These are phyloP conservation scores for Hoplostethus atlanticus DNA, from an alignment of 2,797 vertebrate genomes.

Conservation along the genomic window DNA sequence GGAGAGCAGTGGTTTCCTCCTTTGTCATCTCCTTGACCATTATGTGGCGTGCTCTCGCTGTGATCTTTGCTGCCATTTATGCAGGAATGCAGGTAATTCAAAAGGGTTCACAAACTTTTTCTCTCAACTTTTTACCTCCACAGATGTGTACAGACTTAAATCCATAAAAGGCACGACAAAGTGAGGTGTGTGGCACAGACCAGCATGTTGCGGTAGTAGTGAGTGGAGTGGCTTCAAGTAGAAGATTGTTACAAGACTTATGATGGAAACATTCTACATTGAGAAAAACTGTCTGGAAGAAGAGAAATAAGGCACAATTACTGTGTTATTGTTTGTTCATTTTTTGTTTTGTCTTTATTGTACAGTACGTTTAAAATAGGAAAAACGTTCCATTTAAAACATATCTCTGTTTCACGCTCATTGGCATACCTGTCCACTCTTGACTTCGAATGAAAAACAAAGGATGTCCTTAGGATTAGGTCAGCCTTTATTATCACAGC, in stretches of 20 bases:
- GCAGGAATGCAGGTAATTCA: too few relatives aligned
- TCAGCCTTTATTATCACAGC: conserved; percentile 42
- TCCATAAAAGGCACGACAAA: not conserved
- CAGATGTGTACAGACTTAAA: not conserved
- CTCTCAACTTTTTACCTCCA: too few relatives aligned
- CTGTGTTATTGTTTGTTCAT: not conserved
- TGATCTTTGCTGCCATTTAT: too few relatives aligned
- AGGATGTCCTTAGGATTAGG: conserved; percentile 28
- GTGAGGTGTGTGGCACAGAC: not conserved
- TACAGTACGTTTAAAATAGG: not conserved
- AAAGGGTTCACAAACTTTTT: too few relatives aligned
- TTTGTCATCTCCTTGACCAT: too few relatives aligned
- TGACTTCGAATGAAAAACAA: conserved; percentile 3
- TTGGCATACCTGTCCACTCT: not conserved
- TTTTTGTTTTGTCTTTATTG: not conserved
- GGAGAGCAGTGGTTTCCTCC: too few relatives aligned
- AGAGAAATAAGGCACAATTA: not conserved
- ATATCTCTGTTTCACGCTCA: not conserved
- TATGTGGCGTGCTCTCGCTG: too few relatives aligned
- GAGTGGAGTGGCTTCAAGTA: not conserved
- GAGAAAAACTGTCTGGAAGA: not conserved
- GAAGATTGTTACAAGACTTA: too few relatives aligned
- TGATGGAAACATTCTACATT: too few relatives aligned
- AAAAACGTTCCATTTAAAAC: not conserved
- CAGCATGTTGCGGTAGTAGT: too few relatives aligned